These are phyloP conservation scores for Agrotis segetum DNA, from an alignment of 2,888 invertebrate species.

Conservation along the genomic window DNA sequence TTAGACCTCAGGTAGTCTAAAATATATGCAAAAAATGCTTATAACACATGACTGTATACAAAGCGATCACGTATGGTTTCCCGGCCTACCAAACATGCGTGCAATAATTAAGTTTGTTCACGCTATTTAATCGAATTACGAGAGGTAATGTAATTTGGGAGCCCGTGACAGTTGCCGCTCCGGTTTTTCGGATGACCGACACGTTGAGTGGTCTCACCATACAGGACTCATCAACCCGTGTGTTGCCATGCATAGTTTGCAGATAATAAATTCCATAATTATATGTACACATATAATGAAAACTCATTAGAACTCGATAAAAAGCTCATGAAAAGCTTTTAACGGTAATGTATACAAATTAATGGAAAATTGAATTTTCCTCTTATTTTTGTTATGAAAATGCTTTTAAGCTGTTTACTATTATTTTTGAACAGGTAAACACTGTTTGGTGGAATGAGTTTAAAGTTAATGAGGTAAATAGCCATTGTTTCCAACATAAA, in stretches of 20 bases:
- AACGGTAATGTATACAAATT: conserved; percentile 14
- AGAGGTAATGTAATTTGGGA: not conserved
- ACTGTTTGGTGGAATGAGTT: not conserved
- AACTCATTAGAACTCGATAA: conserved; percentile 7
- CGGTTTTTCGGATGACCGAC: not conserved
- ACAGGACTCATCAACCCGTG: too few relatives aligned
- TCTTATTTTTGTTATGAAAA: conserved; percentile 11
- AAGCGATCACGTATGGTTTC: conserved; percentile 2
- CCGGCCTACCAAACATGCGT: not conserved
- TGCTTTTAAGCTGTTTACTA: not conserved
- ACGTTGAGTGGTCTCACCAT: not conserved
- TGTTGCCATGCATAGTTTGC: not conserved
- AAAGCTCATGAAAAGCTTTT: conserved; percentile 14
- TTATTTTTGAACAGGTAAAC: conserved; percentile 5
- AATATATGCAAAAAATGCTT: not conserved
- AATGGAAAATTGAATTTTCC: conserved; percentile 19
- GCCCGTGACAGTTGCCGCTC: too few relatives aligned
- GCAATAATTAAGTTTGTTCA: conserved; percentile 7
- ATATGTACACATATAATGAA: too few relatives aligned
- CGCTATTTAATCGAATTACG: conserved; percentile 16
- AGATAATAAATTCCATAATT: conserved; percentile 6
- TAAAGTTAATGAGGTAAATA: not conserved
- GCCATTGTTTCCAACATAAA: not conserved
- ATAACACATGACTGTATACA: not conserved
- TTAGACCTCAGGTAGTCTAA: not conserved